Conservation (phyloP, 2,113 vertebrate species). For the Archilochus colubris region DNA sequence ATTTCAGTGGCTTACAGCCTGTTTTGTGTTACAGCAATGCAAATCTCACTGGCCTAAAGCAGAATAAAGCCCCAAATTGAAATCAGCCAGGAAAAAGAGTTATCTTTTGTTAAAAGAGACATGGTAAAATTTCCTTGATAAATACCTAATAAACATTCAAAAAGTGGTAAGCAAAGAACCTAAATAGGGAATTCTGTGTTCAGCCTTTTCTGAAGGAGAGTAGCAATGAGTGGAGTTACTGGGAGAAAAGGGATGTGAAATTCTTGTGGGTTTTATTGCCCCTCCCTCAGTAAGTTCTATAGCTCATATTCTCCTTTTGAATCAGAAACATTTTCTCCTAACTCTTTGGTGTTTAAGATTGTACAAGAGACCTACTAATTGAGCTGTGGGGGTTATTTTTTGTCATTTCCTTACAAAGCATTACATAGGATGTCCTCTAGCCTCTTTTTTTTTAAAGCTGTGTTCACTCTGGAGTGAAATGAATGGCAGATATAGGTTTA, state of each 20-base stretch:
- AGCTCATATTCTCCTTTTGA: background rate
- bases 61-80: background rate
- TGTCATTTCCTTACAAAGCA: background rate
- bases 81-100: background rate
- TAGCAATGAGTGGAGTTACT: background rate
- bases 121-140: background rate
- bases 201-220: background rate
- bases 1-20: background rate
- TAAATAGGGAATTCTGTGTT: background rate
- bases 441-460: background rate
- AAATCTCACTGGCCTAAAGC: background rate
- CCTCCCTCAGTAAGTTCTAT: background rate
- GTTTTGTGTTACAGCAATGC: background rate
- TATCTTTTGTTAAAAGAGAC: background rate
- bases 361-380: background rate
- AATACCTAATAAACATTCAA: background rate
- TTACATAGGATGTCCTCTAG: background rate
- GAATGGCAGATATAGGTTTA: background rate
- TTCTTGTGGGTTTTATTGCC: background rate
- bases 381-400: background rate
- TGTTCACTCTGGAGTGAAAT: background rate
- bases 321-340: background rate
- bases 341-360: background rate
- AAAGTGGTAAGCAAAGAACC: background rate
- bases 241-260: background rate